phyloP scores from a whole-genome alignment of 2,797 vertebrate genomes.

The Fistularia commersonii region DNA sequence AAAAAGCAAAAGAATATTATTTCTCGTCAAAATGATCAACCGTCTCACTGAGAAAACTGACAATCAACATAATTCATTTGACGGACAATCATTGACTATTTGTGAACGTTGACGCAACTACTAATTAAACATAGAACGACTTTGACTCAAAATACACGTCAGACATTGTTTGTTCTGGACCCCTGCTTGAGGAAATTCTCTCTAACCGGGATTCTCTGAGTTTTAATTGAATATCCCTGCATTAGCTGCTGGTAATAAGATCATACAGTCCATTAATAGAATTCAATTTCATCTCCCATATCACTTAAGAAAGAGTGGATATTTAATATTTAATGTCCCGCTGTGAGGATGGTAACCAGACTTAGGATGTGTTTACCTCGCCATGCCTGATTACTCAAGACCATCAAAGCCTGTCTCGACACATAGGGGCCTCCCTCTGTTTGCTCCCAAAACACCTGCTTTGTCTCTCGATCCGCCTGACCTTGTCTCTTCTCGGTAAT shows the following conservation, averaged over 20 bases:
- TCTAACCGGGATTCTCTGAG: too few species aligned
- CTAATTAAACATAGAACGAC: too few species aligned
- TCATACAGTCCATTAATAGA: conserved; percentile 20
- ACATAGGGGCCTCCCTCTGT: conserved; percentile 28
- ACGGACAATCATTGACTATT: too few species aligned
- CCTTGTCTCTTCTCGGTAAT: conserved; percentile 30
- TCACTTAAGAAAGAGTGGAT: conserved; percentile 17
- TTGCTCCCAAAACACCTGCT: conserved; percentile 39
- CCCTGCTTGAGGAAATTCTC: too few species aligned
- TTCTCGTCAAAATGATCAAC: too few species aligned
- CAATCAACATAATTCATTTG: too few species aligned
- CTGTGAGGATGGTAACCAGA: conserved; percentile 32
- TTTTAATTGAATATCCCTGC: conserved; percentile 19
- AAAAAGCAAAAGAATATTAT: too few species aligned
- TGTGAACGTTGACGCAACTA: too few species aligned
- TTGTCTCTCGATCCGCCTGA: conserved; percentile 31
- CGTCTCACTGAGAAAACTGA: too few species aligned
- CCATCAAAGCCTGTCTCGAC: conserved; percentile 49
- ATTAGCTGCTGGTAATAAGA: conserved; percentile 11
- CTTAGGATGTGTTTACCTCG: conserved; percentile 34
- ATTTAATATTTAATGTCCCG: conserved; percentile 47
- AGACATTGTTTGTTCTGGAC: too few species aligned
- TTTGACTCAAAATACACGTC: too few species aligned
- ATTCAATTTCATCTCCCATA: conserved; percentile 35
- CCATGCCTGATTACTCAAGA: conserved; percentile 47